Evolutionary conservation across 2,113 vertebrate species (phyloP), one percentile per base, ranked within the genome.

Genomic region (Ochotona princeps): DNA sequence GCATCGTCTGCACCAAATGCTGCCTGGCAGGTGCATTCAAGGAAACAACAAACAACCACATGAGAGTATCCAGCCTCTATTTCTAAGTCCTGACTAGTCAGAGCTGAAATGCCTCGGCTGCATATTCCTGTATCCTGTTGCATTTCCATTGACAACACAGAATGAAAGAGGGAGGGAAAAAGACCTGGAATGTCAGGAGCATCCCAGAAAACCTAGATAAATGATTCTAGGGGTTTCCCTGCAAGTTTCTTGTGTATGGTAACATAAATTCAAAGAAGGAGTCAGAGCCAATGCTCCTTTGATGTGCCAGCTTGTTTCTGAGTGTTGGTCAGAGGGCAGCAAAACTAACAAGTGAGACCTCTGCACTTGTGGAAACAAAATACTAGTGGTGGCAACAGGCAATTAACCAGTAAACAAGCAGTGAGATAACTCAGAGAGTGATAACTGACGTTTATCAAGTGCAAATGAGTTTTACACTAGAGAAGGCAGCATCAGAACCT

Each of bases 21-120:
- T 57, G 18, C 54, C 18, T 57, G 49, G n/a, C 1, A 35, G 35
- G 38, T 5, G 28, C 38, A n/a, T 51, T 70, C 51, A 30, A 66
- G 73, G 74, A 87, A 82, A 87, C 35, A 67, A 73, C 25, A 87
- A 82, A 82, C 35, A 67, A 73, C 25, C 44, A 79, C 13, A 57
- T 4, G 67, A 28, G 4, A 63, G 17, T 2, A 2, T 6, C 23
- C 6, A n/a, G 49, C 13, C 15, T 44, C 49, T 60, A 1, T 0
- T 38, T 79, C 20, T 69, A 65, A 13, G 0, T 25, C 32, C n/a
- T 21, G 21, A 30, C 44, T 23, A 38, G 70, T 20, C 54, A 3
- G 17, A 38, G 49, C 25, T 3, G 30, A 76, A 26, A 32, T 8
- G 28, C n/a, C 12, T 63, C 60, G 0, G 6, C 8, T 57, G 54